A percentile compares a stretch with the other conserved stretches of the same genome.
These are phyloP conservation scores for Syritta pipiens DNA, from an alignment of 2,888 invertebrate species.

Conservation along the genomic window DNA sequence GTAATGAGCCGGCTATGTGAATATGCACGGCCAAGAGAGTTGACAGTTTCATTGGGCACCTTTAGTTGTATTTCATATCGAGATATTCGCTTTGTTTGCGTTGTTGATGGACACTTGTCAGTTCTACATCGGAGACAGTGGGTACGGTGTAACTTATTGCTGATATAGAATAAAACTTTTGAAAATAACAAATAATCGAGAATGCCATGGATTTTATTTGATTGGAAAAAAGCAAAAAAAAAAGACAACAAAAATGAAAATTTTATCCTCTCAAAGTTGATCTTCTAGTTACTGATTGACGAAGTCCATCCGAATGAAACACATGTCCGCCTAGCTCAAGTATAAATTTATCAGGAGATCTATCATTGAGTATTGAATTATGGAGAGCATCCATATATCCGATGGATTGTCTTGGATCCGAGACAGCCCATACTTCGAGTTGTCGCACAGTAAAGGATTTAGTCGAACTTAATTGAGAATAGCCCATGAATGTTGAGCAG, in stretches of 20 bases:
- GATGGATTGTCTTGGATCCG: constrained; percentile 82
- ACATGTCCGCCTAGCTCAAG: background rate
- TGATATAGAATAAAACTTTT: no score
- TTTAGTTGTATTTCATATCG: constrained; percentile 46
- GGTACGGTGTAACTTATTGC: no score
- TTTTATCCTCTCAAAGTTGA: no score
- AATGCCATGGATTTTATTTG: no score
- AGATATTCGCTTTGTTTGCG: constrained; percentile 26
- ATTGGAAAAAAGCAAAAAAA: no score
- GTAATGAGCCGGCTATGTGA: constrained; percentile 39
- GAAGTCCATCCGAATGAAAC: background rate
- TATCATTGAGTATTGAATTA: background rate
- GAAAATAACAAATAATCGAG: no score
- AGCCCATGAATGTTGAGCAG: constrained; percentile 89
- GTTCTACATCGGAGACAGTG: constrained; percentile 8
- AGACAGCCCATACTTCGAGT: constrained; percentile 92
- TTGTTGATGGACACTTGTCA: constrained; percentile 20
- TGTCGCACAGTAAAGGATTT: constrained; percentile 84
- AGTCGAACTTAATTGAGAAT: constrained; percentile 85
- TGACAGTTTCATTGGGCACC: constrained; percentile 63
- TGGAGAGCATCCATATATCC: no score
- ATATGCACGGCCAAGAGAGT: constrained; percentile 44
- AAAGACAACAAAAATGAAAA: no score
- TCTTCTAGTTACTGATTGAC: no score
- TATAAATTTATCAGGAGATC: background rate